Conservation (phyloP, 2,888 invertebrate species). For the Aphidius colemani region DNA sequence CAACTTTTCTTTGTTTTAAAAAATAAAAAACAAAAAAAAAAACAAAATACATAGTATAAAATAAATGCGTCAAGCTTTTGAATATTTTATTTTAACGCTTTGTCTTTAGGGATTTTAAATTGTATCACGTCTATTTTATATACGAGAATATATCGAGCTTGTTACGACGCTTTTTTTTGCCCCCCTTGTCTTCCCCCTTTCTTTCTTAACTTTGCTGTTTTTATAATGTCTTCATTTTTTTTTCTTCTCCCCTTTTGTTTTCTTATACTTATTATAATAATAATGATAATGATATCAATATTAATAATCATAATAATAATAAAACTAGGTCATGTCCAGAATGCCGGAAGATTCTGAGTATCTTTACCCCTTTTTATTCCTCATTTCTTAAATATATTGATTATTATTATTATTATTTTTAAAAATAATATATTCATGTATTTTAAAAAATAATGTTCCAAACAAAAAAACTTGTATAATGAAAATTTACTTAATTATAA, state of each 20-base stretch:
- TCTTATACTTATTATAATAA: background rate
- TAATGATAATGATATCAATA: background rate
- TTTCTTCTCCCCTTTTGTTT: background rate
- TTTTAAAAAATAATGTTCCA: too few relatives aligned
- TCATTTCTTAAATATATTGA: background rate
- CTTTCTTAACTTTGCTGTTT: too few relatives aligned
- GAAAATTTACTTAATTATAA: too few relatives aligned
- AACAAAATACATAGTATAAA: background rate
- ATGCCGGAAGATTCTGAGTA: background rate
- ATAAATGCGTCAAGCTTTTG: background rate
- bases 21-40: background rate
- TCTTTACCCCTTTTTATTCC: slow-evolving; percentile 5
- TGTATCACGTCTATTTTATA: background rate
- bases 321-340: slow-evolving; percentile 15
- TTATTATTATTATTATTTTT: background rate
- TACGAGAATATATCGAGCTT: slow-evolving; percentile 7
- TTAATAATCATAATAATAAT: slow-evolving; percentile 7
- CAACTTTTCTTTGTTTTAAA: background rate
- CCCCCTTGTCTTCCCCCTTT: background rate
- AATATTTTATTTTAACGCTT: slow-evolving; percentile 6
- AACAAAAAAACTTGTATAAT: too few relatives aligned
- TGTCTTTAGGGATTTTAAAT: slow-evolving; percentile 6
- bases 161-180: background rate
- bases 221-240: too few relatives aligned
- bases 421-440: background rate